Percentiles rank a stretch among this genome's conserved stretches.
phyloP scores from a whole-genome alignment of 2,888 invertebrate species.

The Neocrepidodera transversa region DNA sequence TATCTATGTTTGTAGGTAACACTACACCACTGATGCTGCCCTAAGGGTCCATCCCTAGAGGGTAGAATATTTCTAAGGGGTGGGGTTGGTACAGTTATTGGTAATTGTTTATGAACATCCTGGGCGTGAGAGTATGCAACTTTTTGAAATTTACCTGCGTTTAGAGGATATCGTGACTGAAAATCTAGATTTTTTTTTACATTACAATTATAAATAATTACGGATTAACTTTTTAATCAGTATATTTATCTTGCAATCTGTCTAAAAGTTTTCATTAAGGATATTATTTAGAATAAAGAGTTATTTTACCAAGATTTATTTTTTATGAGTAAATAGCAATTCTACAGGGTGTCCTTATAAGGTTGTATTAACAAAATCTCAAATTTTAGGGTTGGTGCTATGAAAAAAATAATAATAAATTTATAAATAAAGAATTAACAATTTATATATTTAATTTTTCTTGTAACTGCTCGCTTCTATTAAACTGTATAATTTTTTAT shows the following conservation, averaged over 20 bases:
- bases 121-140: slow-evolving; percentile 55
- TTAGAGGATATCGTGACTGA: slow-evolving; percentile 18
- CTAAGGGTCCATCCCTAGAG: slow-evolving; percentile 18
- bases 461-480: too few species aligned
- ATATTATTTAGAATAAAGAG: neutral
- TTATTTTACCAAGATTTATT: too few species aligned
- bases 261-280: slow-evolving; percentile 3
- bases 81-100: slow-evolving; percentile 30
- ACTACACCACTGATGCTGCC: slow-evolving; percentile 10
- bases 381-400: too few species aligned
- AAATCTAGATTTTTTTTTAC: slow-evolving; percentile 18
- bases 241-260: slow-evolving; percentile 9
- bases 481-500: too few species aligned
- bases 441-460: too few species aligned
- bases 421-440: too few species aligned
- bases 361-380: too few species aligned
- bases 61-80: slow-evolving; percentile 24
- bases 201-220: slow-evolving; percentile 17
- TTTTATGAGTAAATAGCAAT: too few species aligned
- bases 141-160: slow-evolving; percentile 32
- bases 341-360: too few species aligned
- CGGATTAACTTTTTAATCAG: slow-evolving; percentile 17
- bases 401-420: too few species aligned
- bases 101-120: slow-evolving; percentile 42
- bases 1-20: slow-evolving; percentile 21